A percentile compares a stretch with the other conserved stretches of the same genome.
Evolutionary conservation across 2,888 invertebrate species (phyloP).

Genomic region (Bursaphelenchus okinawaensis): DNA sequence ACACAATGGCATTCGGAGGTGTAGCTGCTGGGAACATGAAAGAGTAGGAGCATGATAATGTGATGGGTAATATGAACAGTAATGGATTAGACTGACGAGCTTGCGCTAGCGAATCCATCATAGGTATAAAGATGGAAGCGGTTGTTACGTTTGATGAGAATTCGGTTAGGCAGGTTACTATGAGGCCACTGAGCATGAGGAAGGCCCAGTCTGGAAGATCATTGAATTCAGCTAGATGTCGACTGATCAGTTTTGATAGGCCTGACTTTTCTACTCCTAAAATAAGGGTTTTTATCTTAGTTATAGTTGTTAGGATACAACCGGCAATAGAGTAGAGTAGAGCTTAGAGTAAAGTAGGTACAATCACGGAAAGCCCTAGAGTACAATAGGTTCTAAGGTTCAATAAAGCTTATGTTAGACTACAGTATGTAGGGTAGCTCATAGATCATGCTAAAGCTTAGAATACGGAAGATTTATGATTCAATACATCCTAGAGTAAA

Average conservation of each 20-base stretch:
- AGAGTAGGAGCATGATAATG: slow-evolving; percentile 41
- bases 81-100: slow-evolving; percentile 32
- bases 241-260: slow-evolving; percentile 18
- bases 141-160: slow-evolving; percentile 36
- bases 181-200: slow-evolving; percentile 11
- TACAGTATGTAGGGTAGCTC: too few species aligned
- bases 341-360: neutral
- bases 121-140: slow-evolving; percentile 38
- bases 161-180: slow-evolving; percentile 38
- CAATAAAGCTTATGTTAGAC: too few species aligned
- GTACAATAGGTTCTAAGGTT: too few species aligned
- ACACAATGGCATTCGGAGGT: slow-evolving; percentile 48
- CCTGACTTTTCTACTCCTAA: slow-evolving; percentile 32
- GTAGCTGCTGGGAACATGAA: slow-evolving; percentile 49
- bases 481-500: too few species aligned
- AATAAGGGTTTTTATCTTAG: too few species aligned
- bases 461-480: too few species aligned
- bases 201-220: slow-evolving; percentile 5
- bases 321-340: too few species aligned
- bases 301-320: too few species aligned
- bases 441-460: too few species aligned
- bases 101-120: slow-evolving; percentile 29
- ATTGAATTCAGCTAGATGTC: neutral
- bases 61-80: slow-evolving; percentile 34
- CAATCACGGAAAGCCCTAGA: too few species aligned